Conservation (phyloP, 92 coral and sea anemone species). For the Zoanthus sansibaricus region DNA sequence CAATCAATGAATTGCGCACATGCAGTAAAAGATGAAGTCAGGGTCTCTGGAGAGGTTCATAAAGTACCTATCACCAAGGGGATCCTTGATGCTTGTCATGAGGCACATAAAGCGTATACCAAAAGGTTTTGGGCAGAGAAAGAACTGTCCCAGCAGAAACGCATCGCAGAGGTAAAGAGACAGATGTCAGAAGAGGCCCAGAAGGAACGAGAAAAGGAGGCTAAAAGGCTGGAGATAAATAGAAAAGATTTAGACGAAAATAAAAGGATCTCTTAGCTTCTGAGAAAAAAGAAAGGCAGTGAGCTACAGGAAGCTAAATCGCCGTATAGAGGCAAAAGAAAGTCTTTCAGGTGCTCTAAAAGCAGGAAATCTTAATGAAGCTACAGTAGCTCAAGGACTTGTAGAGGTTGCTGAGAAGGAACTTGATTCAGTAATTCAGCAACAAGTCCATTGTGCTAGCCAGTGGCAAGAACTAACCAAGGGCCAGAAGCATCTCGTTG, state of each 20-base stretch:
- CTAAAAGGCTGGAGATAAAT: slow-evolving; percentile 25
- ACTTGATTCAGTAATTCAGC: slow-evolving; percentile 10
- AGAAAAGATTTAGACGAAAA: slow-evolving; percentile 6
- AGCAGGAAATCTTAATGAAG: too few relatives aligned
- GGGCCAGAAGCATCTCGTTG: neutral
- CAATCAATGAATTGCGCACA: slow-evolving; percentile 21
- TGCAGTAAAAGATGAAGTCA: slow-evolving; percentile 17
- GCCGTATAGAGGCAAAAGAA: neutral
- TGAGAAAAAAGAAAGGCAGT: slow-evolving; percentile 28
- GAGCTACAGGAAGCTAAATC: slow-evolving; percentile 29
- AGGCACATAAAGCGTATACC: slow-evolving; percentile 3
- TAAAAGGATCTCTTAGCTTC: slow-evolving; percentile 19
- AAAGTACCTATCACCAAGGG: slow-evolving; percentile 11
- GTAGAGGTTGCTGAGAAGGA: slow-evolving; percentile 14
- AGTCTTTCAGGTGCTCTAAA: slow-evolving; percentile 15
- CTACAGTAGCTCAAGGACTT: too few relatives aligned
- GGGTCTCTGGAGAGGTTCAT: slow-evolving; percentile 18
- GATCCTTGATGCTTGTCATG: slow-evolving; percentile 13
- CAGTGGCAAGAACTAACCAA: slow-evolving; percentile 14
- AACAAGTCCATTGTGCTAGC: slow-evolving; percentile 5
- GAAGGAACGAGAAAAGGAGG: slow-evolving; percentile 24
- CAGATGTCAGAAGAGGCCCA: slow-evolving; percentile 21
- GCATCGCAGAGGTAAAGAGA: slow-evolving; percentile 24
- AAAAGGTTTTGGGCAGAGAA: slow-evolving; percentile 13
- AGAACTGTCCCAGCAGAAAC: neutral